Evolutionary conservation across 2,888 invertebrate genomes (phyloP).

Genomic region (Sceliomorpha sp.): DNA sequence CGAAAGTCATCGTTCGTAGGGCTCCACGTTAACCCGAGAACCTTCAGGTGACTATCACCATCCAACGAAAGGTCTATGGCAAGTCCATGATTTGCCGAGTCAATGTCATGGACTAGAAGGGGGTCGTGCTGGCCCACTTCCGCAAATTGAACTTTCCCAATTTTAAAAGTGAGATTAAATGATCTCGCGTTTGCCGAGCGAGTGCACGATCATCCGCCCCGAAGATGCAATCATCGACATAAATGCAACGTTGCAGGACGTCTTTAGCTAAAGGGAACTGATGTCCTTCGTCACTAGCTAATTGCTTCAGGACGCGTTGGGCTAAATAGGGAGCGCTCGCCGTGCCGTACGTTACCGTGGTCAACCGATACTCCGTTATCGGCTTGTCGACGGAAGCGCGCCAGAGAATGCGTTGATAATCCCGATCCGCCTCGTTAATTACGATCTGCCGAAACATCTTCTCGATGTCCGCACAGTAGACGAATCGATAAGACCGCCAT

Average conservation of each 20-base stretch:
- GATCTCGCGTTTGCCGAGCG: not conserved
- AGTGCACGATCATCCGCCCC: not conserved
- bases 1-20: no score
- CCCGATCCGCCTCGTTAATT: not conserved
- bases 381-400: conserved; percentile 10
- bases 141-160: not conserved
- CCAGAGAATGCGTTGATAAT: conserved; percentile 35
- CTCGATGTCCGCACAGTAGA: conserved; percentile 24
- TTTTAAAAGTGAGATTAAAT: not conserved
- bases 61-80: no score
- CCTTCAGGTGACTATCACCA: no score
- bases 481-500: conserved; percentile 15
- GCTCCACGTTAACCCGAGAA: no score
- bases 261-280: not conserved
- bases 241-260: not conserved
- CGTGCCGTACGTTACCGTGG: conserved; percentile 60
- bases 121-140: not conserved
- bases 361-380: conserved; percentile 40
- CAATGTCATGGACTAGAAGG: no score
- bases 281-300: conserved; percentile 17
- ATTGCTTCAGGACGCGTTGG: conserved; percentile 42
- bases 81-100: no score
- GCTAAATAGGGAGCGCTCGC: conserved; percentile 57
- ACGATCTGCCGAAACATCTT: conserved; percentile 33
- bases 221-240: not conserved